These are phyloP conservation scores for Limnephilus marmoratus DNA, from an alignment of 2,888 invertebrate genomes.

Conservation along the genomic window DNA sequence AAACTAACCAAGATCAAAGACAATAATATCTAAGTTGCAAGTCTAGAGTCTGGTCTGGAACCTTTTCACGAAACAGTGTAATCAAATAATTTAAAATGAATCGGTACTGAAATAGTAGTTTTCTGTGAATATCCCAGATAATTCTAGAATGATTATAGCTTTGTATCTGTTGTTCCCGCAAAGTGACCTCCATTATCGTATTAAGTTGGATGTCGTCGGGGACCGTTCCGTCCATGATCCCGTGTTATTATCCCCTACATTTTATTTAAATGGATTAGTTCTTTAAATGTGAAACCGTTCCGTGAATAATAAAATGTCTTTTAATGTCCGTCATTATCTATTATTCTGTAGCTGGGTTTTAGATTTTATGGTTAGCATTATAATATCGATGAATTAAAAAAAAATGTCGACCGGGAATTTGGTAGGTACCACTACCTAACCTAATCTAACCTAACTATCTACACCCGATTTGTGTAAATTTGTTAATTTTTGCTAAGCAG, in stretches of 20 bases:
- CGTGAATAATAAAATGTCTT: conserved; percentile 29
- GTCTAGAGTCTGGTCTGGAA: not conserved
- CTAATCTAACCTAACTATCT: too few species aligned
- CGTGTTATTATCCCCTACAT: conserved; percentile 11
- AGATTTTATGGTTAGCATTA: not conserved
- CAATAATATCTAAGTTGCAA: conserved; percentile 7
- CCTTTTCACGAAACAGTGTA: conserved; percentile 38
- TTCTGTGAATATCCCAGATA: conserved; percentile 58
- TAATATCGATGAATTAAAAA: too few species aligned
- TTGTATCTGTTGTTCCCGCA: conserved; percentile 22
- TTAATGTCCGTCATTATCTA: conserved; percentile 2
- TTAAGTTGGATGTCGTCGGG: conserved; percentile 43
- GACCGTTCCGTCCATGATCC: conserved; percentile 37
- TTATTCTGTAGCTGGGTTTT: not conserved
- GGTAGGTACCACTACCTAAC: too few species aligned
- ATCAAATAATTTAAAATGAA: conserved; percentile 44
- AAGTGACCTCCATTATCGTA: conserved; percentile 41
- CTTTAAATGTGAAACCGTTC: conserved; percentile 34
- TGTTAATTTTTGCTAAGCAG: too few species aligned
- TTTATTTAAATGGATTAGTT: conserved; percentile 31
- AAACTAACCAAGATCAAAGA: not conserved
- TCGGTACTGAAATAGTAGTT: conserved; percentile 44
- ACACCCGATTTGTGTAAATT: too few species aligned
- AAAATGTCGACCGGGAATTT: too few species aligned
- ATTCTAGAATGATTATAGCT: conserved; percentile 56